Evolutionary conservation across 2,797 vertebrate species (phyloP).

Genomic region (Trematomus bernacchii): DNA sequence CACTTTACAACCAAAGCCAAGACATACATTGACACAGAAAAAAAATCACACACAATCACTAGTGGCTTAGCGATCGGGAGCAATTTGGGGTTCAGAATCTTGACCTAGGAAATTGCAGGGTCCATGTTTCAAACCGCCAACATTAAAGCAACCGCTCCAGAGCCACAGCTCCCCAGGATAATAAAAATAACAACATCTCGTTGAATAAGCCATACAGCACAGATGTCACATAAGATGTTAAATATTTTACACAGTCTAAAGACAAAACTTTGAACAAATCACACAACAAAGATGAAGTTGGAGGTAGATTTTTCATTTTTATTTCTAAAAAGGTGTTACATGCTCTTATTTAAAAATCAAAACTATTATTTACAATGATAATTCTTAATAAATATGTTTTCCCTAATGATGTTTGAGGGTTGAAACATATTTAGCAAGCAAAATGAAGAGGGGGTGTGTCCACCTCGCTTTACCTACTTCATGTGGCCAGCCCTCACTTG

Average conservation of each 20-base stretch:
- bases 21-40: too few relatives aligned
- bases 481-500: slow-evolving; percentile 47
- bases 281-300: slow-evolving; percentile 20
- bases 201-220: too few relatives aligned
- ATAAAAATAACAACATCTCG: too few relatives aligned
- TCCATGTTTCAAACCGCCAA: too few relatives aligned
- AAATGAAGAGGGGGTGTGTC: slow-evolving; percentile 35
- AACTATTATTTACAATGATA: slow-evolving; percentile 84
- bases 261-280: neutral
- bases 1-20: too few relatives aligned
- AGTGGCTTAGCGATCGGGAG: too few relatives aligned
- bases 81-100: too few relatives aligned
- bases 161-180: too few relatives aligned
- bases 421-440: slow-evolving; percentile 69
- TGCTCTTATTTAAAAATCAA: slow-evolving; percentile 82
- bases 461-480: slow-evolving; percentile 41
- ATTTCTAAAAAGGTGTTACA: slow-evolving; percentile 83
- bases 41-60: too few relatives aligned
- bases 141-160: too few relatives aligned
- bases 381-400: slow-evolving; percentile 80
- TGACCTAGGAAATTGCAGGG: too few relatives aligned
- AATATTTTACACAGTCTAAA: neutral
- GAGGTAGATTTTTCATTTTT: slow-evolving; percentile 68
- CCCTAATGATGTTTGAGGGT: slow-evolving; percentile 59
- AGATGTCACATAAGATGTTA: too few relatives aligned